Evolutionary conservation across 2,797 vertebrate species (phyloP).

Genomic region (Steatocranus sp.): DNA sequence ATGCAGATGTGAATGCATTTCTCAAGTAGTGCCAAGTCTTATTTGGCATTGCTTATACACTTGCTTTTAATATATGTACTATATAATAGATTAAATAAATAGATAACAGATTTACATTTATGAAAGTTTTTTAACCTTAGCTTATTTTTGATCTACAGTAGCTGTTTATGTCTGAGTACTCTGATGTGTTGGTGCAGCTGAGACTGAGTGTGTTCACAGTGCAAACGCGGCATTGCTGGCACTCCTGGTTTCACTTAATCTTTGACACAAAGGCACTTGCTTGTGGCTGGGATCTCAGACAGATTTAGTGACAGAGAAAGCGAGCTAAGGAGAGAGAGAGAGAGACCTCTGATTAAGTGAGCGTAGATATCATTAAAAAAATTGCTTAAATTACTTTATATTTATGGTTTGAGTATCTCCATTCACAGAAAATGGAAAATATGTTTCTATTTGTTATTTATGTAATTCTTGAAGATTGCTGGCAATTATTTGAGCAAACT

Average conservation of each 20-base stretch:
- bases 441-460: background rate
- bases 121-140: background rate
- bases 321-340: background rate
- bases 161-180: constrained; percentile 6
- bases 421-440: background rate
- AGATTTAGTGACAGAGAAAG: constrained; percentile 41
- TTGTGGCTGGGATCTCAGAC: constrained; percentile 64
- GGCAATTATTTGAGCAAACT: constrained; percentile 21
- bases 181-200: constrained; percentile 67
- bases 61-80: background rate
- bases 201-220: constrained; percentile 63
- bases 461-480: constrained; percentile 3
- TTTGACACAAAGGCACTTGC: constrained; percentile 76
- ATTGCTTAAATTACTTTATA: constrained; percentile 4
- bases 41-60: background rate
- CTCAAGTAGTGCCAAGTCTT: background rate
- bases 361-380: constrained; percentile 2
- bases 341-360: background rate
- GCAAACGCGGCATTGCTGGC: constrained; percentile 71
- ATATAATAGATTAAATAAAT: background rate
- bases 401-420: constrained; percentile 9
- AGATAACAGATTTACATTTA: background rate
- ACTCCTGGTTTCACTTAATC: constrained; percentile 77
- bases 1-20: background rate
- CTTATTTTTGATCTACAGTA: constrained; percentile 8